Base-by-base conservation (phyloP, 2,888 invertebrate species). In the Nemurella pictetii region DNA sequence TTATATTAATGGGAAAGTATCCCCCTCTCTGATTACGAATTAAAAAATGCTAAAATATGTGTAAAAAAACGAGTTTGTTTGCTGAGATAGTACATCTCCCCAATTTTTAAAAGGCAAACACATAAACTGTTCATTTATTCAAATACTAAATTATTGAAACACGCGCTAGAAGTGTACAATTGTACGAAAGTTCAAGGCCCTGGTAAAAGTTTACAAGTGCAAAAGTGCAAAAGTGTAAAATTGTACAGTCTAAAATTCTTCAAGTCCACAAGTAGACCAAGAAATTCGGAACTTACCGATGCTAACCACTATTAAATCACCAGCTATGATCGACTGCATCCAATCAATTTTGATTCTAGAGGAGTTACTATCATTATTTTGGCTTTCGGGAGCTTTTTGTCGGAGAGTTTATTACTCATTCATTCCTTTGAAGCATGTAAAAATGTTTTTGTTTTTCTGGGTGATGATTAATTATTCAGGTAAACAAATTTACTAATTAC, bases 401-500 rank as follows among this genome's bases (percentile, higher is more conserved):
- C 9, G 55, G 55, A 12, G 9, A 55, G 9, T 55, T 55, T 55
- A 55, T 55, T 55, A 20, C 15, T 55, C 55, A 20, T 55, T 12
- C 20, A 12, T 55, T 55, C 55, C 55, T n/a, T 75, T 75, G n/a
- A 27, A 28, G 75, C 26, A n/a, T 26, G 26, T 75, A 28, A 75
- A 75, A 75, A 28, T 25, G 9, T 12, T 75, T 75, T 26, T 75
- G 28, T 75, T 75, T 75, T 75, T 75, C 25, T 75, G 26, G 75
- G 75, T 28, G 7, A 75, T 12, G 75, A 75, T 75, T 75, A 75
- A 75, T 75, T 75, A 75, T 75, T 9, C 75, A 27, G 28, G 78
- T 78, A 78, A 29, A 78, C 78, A 78, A 30, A 29, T 29, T 78
- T 29, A 78, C 78, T 78, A 78, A 78, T 78, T 78, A 78, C 78